Evolutionary conservation across 2,888 invertebrate species (phyloP), one percentile per base, ranked within the genome.

Genomic region (Mythimna pallens): DNA sequence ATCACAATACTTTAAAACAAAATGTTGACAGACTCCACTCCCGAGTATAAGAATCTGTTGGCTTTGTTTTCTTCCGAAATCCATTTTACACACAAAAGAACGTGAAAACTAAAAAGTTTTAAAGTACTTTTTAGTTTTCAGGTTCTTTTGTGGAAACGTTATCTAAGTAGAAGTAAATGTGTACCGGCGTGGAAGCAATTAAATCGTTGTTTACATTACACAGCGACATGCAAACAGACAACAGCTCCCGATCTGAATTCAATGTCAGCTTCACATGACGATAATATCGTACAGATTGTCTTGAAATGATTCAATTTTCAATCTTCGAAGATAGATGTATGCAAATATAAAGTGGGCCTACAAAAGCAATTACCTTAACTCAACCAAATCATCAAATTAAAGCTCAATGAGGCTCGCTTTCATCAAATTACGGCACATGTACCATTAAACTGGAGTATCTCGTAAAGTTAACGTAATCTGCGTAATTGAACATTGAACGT

Each of bases 401-500:
- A 65, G 25, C n/a, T 55, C 34, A 82, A 65, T 57, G 64, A 52
- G 66, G 52, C 55, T 72, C 65, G n/a, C n/a, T 63, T 68, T 70
- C 65, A 65, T 79, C 57, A 61, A 40, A 66, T 73, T 73, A 82
- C 57, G 40, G 62, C 57, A 61, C 57, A 55, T 66, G 65, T 67
- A 52, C 47, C 52, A 72, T 72, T 62, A 67, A 67, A 74, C 54
- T 54, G 50, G 80, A 67, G 59, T 78, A 64, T 64, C 68, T 82
- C 66, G 40, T 69, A 65, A 65, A 73, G 79, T 77, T 52, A 57
- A 3, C 61, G 75, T 81, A 80, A 80, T 76, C 62, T 67, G 22
- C 64, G 70, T 81, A 83, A 80, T 76, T 67, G 52, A 70, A 67
- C 73, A 70, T 75, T 68, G 83, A 74, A 81, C 66, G 61, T 57